Evolutionary conservation across 2,113 vertebrate species (phyloP), one percentile per base, ranked within the genome.

Genomic region (Pseudopipra pipra): DNA sequence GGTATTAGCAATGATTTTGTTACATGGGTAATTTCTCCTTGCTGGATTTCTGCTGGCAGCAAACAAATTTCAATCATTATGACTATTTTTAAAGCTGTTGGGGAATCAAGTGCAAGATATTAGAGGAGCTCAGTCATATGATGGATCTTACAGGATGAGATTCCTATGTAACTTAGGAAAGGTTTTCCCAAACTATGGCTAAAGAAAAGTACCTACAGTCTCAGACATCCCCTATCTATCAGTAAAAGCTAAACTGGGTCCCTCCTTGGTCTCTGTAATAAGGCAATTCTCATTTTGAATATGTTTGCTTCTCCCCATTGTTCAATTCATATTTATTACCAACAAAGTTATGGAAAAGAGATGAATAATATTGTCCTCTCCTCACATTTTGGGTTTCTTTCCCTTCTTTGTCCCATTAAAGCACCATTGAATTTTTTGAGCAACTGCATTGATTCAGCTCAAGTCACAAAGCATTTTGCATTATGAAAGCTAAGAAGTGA

Each of bases 251-350:
- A 49, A 78, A 9, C 35, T 0, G 3, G 19, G 21, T 22, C 21
- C 12, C 9, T 18, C n/a, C 18, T 72, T 52, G 3, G 14, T 56
- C 20, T 71, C 30, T 41, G 25, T 31, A 66, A 16, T 2, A 19
- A 27, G 5, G 4, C 0, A 54, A 14, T 70, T 72, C 41, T 56
- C 1, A 3, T 59, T 93, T 61, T 79, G 24, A 22, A 10, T 15
- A 2, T 1, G 3, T 62, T 80, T 49, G 0, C 21, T 59, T 51
- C 61, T 87, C 23, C 4, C 2, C 3, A 0, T 31, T 44, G 31
- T 22, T 61, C 14, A 72, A 20, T 75, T 65, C 11, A 2, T 22
- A 9, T 14, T 31, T n/a, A 5, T 67, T 35, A 43, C 9, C 6
- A 54, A 35, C n/a, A 88, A 67, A 82, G 5, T 6, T 44, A 5